phyloP scores from a whole-genome alignment of 2,113 vertebrate genomes.

The Esox niger region DNA sequence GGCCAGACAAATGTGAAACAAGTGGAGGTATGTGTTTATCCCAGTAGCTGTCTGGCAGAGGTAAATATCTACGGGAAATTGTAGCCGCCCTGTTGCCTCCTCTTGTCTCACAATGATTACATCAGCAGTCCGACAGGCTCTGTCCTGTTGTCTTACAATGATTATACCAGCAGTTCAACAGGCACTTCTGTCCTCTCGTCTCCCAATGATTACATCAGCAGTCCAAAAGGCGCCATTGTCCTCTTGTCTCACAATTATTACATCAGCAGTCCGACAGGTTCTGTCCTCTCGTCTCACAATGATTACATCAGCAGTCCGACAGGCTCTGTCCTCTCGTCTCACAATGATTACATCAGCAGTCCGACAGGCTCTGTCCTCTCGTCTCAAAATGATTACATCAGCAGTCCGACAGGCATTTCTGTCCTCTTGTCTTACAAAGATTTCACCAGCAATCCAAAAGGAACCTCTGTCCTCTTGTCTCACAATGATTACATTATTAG shows the following conservation, averaged over 20 bases:
- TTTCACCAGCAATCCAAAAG: no score
- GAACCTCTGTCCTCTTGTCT: no score
- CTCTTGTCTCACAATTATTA: not conserved
- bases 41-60: conserved; percentile 18
- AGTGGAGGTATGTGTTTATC: conserved; percentile 29
- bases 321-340: not conserved
- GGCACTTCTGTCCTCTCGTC: no score
- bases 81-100: no score
- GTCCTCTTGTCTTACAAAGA: not conserved
- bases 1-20: conserved; percentile 14
- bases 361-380: not conserved
- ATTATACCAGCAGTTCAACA: no score
- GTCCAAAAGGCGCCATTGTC: not conserved
- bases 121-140: no score
- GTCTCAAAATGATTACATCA: conserved; percentile 5
- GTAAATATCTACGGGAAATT: conserved; percentile 11
- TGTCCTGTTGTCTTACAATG: no score
- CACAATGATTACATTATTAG: not conserved
- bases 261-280: conserved; percentile 1
- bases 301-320: not conserved
- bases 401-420: not conserved
- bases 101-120: no score
- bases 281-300: not conserved
- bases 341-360: not conserved
- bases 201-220: not conserved